Evolutionary conservation across 1,140 invertebrate species (phyloP).

Genomic region (Psilanteris sp.): DNA sequence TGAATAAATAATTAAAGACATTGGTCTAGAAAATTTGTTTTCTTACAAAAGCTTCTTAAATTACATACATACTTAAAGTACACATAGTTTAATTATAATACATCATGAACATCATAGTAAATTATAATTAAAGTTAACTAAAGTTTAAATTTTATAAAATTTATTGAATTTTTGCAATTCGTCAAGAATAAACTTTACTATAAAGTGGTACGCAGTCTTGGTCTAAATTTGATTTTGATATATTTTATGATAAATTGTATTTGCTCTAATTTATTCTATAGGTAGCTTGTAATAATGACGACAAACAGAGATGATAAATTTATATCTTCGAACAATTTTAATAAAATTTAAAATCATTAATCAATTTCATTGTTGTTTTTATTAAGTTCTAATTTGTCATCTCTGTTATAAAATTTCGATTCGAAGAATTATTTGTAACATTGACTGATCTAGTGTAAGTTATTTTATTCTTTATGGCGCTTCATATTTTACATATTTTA

Average conservation of each 20-base stretch:
- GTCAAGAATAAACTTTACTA: constrained; percentile 23
- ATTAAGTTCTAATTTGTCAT: constrained; percentile 26
- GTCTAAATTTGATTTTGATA: constrained; percentile 28
- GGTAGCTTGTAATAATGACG: constrained; percentile 20
- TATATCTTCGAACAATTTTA: background rate
- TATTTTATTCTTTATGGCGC: constrained; percentile 31
- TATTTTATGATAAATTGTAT: constrained; percentile 20
- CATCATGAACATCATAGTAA: constrained; percentile 32
- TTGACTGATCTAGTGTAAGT: constrained; percentile 46
- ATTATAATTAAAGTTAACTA: constrained; percentile 8
- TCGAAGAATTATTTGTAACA: constrained; percentile 35
- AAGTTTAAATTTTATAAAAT: constrained; percentile 1
- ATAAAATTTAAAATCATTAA: background rate
- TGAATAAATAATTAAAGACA: too few species aligned
- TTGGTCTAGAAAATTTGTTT: constrained; percentile 37
- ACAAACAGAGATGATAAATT: constrained; percentile 29
- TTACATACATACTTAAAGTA: constrained; percentile 45
- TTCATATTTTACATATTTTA: constrained; percentile 37
- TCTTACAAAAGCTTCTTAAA: constrained; percentile 55
- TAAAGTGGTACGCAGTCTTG: constrained; percentile 14
- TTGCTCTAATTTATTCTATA: constrained; percentile 33
- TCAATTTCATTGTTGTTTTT: constrained; percentile 4
- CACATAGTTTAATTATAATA: constrained; percentile 40
- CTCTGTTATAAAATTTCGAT: constrained; percentile 8
- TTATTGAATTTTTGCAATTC: constrained; percentile 2